Evolutionary conservation across 2,888 invertebrate genomes (phyloP).

Genomic region (Unio pictorum): DNA sequence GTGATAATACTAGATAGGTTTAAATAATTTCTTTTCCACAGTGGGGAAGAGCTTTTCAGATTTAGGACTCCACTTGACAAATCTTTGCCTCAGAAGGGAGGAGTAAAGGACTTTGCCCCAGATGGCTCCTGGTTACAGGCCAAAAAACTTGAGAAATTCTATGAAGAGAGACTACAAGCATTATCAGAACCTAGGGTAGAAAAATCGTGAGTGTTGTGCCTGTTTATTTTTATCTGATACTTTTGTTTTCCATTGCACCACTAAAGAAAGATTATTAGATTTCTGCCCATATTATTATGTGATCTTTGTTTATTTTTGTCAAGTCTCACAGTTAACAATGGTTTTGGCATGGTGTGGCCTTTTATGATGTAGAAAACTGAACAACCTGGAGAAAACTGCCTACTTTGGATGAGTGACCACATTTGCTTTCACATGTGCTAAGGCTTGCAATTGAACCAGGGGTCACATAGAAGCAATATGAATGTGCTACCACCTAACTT

Average conservation of each 20-base stretch:
- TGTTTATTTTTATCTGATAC: neutral
- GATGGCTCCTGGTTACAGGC: conserved; percentile 63
- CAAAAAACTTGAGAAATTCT: conserved; percentile 54
- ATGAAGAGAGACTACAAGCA: conserved; percentile 48
- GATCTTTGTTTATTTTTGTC: too few relatives aligned
- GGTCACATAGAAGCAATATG: too few relatives aligned
- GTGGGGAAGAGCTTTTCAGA: conserved; percentile 54
- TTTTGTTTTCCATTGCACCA: neutral
- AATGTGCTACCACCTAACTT: too few relatives aligned
- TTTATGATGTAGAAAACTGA: too few relatives aligned
- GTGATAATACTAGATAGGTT: neutral
- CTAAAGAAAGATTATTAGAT: too few relatives aligned
- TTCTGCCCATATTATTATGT: too few relatives aligned
- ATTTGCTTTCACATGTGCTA: too few relatives aligned
- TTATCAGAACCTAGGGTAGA: conserved; percentile 60
- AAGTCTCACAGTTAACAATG: too few relatives aligned
- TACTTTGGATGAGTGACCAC: too few relatives aligned
- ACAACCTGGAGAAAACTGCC: too few relatives aligned
- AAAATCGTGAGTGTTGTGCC: conserved; percentile 43
- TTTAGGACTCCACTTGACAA: conserved; percentile 42
- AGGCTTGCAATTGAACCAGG: too few relatives aligned
- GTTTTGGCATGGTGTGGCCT: too few relatives aligned
- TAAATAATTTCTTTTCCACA: conserved; percentile 18
- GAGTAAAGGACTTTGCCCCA: conserved; percentile 61
- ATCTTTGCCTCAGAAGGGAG: conserved; percentile 56